Base-by-base conservation (phyloP, 2,113 vertebrate species). In the Corydoras sp. region DNA sequence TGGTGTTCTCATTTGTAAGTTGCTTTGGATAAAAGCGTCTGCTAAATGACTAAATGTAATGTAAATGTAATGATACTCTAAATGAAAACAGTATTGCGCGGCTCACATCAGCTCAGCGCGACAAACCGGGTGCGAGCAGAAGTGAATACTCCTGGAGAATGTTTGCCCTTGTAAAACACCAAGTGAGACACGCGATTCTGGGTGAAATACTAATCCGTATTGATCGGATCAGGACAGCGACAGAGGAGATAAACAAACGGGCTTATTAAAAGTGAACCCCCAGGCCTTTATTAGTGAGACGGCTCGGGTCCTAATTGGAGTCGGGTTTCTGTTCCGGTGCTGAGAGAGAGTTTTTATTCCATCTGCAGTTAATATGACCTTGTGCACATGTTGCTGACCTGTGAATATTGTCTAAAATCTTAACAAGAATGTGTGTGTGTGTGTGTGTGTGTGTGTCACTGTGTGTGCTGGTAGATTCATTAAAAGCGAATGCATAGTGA, bases 121-220 rank as follows among this genome's bases (percentile, higher is more conserved):
- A 24, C 18, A 24, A 24, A 24, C 18, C 18, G 8, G 32, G 49
- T 58, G 54, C 3, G 14, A 75, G 72, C 11, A 66, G 11, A 32
- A 72, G 72, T 60, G 58, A 68, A 65, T 62, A 71, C 61, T 32
- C 24, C 60, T 50, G 13, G 2, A 48, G 69, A 68, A 77, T 35
- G 48, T 75, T 67, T 68, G 75, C 18, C 74, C 76, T 72, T 59
- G 65, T 73, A 81, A 72, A 65, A 68, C 73, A 72, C 60, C 58
- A 62, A n/a, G 68, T 62, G 65, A 69, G 77, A 78, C 74, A 80
- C 74, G 61, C 55, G 68, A 85, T 78, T 77, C 58, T 5, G 75
- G 50, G 73, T 80, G 82, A 83, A 84, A 84, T 76, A 80, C 77
- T 72, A 85, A 85, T 84, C 85, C 73, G 14, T 74, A 83, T 85